Conservation (phyloP, 2,888 invertebrate species). For the Chironomus riparius region DNA sequence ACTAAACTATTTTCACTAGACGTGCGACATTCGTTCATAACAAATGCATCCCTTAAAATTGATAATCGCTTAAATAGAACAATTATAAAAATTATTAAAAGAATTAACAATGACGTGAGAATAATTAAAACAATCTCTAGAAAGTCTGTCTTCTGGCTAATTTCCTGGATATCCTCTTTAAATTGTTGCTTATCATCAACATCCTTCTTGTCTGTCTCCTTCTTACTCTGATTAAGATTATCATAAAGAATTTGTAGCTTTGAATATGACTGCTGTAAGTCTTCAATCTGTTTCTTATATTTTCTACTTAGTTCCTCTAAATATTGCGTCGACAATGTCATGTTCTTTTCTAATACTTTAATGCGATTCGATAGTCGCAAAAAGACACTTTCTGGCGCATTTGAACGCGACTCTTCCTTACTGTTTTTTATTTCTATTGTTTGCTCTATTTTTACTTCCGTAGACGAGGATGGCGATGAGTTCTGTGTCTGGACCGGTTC, state of each 20-base stretch:
- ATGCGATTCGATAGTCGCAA: constrained; percentile 91
- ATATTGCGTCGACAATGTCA: constrained; percentile 94
- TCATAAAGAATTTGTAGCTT: constrained; percentile 64
- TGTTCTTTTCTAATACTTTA: constrained; percentile 87
- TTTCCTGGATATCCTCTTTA: constrained; percentile 54
- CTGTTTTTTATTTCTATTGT: constrained; percentile 15
- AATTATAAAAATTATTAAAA: constrained; percentile 17
- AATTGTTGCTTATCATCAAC: constrained; percentile 65
- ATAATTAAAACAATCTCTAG: constrained; percentile 8
- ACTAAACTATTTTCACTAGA: not conserved
- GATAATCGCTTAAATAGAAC: constrained; percentile 12
- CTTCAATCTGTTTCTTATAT: constrained; percentile 94
- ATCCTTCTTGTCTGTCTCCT: constrained; percentile 68
- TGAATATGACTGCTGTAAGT: constrained; percentile 77
- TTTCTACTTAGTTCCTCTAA: constrained; percentile 90
- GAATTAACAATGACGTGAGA: not conserved
- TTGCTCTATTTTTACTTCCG: not conserved
- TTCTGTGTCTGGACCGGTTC: no score
- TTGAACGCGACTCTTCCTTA: not conserved
- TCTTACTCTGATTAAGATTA: constrained; percentile 59
- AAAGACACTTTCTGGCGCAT: constrained; percentile 78
- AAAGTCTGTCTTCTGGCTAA: constrained; percentile 37
- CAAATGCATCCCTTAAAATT: not conserved
- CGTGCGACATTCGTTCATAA: not conserved
- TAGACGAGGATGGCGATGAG: not conserved